Percentiles rank a stretch among this genome's conserved stretches.
phyloP scores from a whole-genome alignment of 2,797 vertebrate genomes.

The Macrochelys suwanniensis region DNA sequence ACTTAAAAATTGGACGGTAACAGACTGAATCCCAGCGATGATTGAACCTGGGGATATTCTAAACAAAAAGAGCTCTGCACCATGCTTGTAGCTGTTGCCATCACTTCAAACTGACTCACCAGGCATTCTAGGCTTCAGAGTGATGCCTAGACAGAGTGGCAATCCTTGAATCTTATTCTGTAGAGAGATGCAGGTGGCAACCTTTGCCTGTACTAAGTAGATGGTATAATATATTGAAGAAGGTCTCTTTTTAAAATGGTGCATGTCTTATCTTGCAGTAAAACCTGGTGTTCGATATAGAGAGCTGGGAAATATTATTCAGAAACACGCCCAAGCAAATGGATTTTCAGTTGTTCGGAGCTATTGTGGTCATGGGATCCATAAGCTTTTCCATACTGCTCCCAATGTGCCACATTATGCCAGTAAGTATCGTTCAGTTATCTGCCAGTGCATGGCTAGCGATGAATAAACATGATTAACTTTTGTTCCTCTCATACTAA shows the following conservation, averaged over 20 bases:
- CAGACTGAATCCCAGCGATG: background rate
- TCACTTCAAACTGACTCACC: background rate
- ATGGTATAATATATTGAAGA: background rate
- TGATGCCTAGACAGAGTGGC: background rate
- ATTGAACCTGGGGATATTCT: background rate
- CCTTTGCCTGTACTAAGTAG: background rate
- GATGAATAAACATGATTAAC: background rate
- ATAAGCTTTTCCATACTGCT: constrained; percentile 97
- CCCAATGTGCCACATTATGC: constrained; percentile 98
- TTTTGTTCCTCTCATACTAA: background rate
- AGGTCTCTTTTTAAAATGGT: background rate
- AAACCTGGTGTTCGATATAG: constrained; percentile 96
- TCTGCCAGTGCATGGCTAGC: background rate
- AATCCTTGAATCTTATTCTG: background rate
- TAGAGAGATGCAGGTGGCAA: background rate
- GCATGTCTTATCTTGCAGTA: constrained; percentile 82
- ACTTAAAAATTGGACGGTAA: background rate
- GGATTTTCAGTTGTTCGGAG: constrained; percentile 98
- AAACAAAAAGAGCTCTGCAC: background rate
- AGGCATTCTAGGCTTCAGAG: background rate
- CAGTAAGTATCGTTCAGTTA: constrained; percentile 87
- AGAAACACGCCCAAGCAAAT: constrained; percentile 96
- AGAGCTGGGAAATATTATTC: constrained; percentile 97
- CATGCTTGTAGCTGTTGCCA: background rate
- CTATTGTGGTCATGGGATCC: constrained; percentile 97